phyloP scores from a whole-genome alignment of 2,888 invertebrate species.

The Pristionchus entomophagus region DNA sequence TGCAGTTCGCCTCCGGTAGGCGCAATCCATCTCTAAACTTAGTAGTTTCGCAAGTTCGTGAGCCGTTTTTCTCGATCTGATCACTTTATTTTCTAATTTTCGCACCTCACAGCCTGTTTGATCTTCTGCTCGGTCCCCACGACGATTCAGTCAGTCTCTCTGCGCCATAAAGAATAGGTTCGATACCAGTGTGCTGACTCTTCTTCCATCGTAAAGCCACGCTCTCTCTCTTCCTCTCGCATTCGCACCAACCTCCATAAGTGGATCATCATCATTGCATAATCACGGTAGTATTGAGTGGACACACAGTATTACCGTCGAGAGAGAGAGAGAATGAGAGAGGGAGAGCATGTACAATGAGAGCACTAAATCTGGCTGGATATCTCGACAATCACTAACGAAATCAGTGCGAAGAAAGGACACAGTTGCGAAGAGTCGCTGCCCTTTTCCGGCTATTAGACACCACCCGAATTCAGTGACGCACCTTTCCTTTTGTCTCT shows the following conservation, averaged over 20 bases:
- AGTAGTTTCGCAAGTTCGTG: too few relatives aligned
- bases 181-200: background rate
- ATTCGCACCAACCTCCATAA: background rate
- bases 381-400: background rate
- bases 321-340: background rate
- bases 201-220: background rate
- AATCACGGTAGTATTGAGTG: conserved; percentile 3
- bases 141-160: too few relatives aligned
- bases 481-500: background rate
- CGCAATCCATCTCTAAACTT: too few relatives aligned
- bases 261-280: conserved; percentile 36
- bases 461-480: conserved; percentile 4
- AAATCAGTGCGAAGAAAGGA: conserved; percentile 21
- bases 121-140: background rate
- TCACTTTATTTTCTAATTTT: background rate
- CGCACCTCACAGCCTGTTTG: background rate
- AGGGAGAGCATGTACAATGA: background rate
- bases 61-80: background rate
- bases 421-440: conserved; percentile 5
- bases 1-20: background rate
- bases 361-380: background rate
- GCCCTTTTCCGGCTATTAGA: conserved; percentile 40
- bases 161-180: background rate
- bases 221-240: background rate
- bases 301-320: background rate